phyloP scores from a whole-genome alignment of 2,113 vertebrate species.

The Hippocampus mohnikei region DNA sequence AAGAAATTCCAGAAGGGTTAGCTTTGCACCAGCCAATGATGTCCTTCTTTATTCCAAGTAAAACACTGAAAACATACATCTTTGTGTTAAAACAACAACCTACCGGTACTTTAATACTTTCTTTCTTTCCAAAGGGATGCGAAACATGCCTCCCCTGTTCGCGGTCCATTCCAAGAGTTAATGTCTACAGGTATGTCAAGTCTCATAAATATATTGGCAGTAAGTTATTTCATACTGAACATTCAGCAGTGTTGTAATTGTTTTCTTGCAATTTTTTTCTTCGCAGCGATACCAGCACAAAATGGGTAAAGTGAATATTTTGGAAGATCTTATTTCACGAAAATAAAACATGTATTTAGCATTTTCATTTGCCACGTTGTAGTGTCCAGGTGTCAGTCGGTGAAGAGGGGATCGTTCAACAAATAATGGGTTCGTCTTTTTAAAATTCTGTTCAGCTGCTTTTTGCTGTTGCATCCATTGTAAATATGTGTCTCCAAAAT shows the following conservation, averaged over 20 bases:
- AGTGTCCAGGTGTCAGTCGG: conserved; percentile 27
- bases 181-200: conserved; percentile 37
- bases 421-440: conserved; percentile 46
- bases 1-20: conserved; percentile 74
- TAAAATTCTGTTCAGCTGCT: background rate
- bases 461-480: background rate
- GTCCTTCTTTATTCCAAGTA: conserved; percentile 70
- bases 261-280: background rate
- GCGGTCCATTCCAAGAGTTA: conserved; percentile 53
- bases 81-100: background rate
- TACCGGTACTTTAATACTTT: conserved; percentile 8
- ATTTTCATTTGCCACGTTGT: background rate
- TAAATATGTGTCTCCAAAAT: conserved; percentile 9
- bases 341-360: background rate
- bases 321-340: background rate
- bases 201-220: background rate
- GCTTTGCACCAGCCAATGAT: conserved; percentile 72
- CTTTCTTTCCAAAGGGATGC: conserved; percentile 56
- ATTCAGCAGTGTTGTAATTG: conserved; percentile 13
- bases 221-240: background rate
- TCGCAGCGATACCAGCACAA: conserved; percentile 33
- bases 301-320: conserved; percentile 43
- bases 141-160: conserved; percentile 54
- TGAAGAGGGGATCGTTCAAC: conserved; percentile 39
- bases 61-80: conserved; percentile 15